Evolutionary conservation across 2,797 vertebrate species (phyloP).

Genomic region (Chloroceryle inda): DNA sequence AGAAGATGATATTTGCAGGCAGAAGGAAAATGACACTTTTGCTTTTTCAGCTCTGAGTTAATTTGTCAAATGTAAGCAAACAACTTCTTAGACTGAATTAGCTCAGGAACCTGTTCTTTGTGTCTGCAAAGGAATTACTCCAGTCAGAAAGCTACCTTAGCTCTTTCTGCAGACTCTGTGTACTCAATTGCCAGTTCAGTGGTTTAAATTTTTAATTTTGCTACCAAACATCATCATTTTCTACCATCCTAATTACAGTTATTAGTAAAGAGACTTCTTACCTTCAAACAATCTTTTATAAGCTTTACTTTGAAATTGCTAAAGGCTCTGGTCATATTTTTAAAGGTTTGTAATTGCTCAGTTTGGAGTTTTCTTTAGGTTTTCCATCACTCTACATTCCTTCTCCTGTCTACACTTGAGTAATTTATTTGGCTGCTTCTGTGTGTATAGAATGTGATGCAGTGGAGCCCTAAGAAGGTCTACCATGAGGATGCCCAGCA

Average conservation of each 20-base stretch:
- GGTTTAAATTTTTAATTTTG: neutral
- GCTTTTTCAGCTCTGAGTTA: neutral
- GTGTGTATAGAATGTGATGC: neutral
- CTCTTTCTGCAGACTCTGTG: neutral
- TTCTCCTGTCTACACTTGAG: neutral
- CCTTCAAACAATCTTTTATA: neutral
- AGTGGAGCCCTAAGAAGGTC: neutral
- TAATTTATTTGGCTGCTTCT: neutral
- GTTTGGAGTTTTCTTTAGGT: neutral
- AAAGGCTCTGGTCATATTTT: neutral
- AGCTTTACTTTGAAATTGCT: neutral
- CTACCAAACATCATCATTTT: neutral
- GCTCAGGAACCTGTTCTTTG: neutral
- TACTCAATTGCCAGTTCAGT: neutral
- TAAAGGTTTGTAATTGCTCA: neutral
- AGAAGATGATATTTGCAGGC: neutral
- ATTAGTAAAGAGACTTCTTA: neutral
- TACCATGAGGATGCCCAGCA: slow-evolving; percentile 3
- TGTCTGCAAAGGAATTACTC: neutral
- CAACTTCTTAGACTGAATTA: neutral
- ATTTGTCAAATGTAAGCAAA: neutral
- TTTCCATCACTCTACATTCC: neutral
- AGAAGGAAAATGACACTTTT: neutral
- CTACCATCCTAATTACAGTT: neutral
- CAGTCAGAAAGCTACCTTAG: neutral